Base-by-base conservation (phyloP, 2,888 invertebrate genomes). In the Pandemis cinnamomeana region DNA sequence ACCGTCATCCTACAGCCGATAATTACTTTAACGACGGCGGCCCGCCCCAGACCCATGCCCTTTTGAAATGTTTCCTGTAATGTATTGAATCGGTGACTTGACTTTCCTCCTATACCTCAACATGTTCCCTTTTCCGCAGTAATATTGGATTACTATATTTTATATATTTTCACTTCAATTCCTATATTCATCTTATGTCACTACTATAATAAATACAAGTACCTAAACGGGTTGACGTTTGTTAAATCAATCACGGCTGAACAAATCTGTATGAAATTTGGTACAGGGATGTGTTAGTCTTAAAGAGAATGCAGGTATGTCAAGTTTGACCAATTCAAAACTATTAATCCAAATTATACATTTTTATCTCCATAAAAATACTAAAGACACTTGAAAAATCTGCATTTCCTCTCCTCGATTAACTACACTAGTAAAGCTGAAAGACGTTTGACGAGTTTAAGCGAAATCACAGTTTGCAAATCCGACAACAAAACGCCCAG, bases 1-100 rank as follows among this genome's bases (percentile, higher is more conserved):
- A 58, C 27, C 58, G 27, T 58, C 58, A 58, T 58, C 58, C 11
- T 27, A 36, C 27, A 36, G 27, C 5, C 58, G 58, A 58, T 58
- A 58, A 58, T 58, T 58, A 58, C 58, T 58, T 27, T 27, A 58
- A 58, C 20, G 55, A 20, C 15, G 20, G 15, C 15, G 20, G 20
- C 15, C 55, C 53, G 3, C 15, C 7, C 53, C 8, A 58, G 58
- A 58, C 58, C 27, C 58, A 11, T 58, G 8, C 27, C 58, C 27
- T 27, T 20, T n/a, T 5, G 58, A 27, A 58, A 58, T 2, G 53
- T 27, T 58, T 27, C 58, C 58, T 27, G 11, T 27, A 58, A 58
- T 27, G 58, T 58, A 58, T 58, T 58, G 58, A 58, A 58, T 20
- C 11, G 58, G 58, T 27, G 27, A 58, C 58, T 55, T 58, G 20